phyloP scores from a whole-genome alignment of 2,113 vertebrate species.

The Coturnix japonica region DNA sequence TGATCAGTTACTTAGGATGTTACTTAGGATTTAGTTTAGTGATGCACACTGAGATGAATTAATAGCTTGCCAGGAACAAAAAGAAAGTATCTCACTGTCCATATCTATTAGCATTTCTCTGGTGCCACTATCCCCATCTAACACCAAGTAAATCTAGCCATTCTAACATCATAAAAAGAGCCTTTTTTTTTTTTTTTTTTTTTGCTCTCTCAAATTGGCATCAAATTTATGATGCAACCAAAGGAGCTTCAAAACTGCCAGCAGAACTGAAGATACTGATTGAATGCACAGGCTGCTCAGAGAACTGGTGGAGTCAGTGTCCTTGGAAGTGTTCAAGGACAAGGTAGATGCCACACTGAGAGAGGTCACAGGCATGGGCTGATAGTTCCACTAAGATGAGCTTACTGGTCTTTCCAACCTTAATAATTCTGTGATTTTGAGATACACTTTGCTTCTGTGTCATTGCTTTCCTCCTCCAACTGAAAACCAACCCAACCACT shows the following conservation, averaged over 20 bases:
- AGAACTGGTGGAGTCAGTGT: no score
- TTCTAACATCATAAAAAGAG: not conserved
- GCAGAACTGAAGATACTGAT: not conserved
- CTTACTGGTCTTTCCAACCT: no score
- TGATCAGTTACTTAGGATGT: not conserved
- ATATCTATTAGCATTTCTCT: not conserved
- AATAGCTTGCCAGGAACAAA: not conserved
- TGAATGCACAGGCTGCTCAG: not conserved
- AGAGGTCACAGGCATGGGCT: no score
- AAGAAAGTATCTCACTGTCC: not conserved
- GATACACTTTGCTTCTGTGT: not conserved
- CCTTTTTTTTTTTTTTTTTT: not conserved
- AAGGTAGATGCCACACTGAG: no score
- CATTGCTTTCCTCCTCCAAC: not conserved
- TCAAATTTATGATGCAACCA: not conserved
- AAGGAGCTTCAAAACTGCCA: not conserved
- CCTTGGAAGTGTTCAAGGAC: no score
- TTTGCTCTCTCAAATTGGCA: not conserved
- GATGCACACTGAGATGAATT: not conserved
- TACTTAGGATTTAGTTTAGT: not conserved
- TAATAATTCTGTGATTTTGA: no score
- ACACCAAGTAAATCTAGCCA: not conserved
- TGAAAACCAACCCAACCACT: not conserved
- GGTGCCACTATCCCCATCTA: not conserved
- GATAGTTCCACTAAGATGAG: no score